phyloP scores from a whole-genome alignment of 2,888 invertebrate species.

The Drosophila koepferae region DNA sequence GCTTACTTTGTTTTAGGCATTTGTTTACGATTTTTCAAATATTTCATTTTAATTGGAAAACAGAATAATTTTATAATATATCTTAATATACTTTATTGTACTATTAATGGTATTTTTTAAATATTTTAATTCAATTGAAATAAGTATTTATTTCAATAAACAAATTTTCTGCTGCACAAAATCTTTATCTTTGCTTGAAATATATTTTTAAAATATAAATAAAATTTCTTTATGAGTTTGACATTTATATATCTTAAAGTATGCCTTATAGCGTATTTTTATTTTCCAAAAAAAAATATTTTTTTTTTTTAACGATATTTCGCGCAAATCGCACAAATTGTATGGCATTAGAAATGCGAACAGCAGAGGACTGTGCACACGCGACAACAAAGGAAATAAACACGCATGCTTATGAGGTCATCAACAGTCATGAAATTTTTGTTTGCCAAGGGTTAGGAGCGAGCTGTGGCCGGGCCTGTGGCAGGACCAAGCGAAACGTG shows the following conservation, averaged over 20 bases:
- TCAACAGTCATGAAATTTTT: conserved; percentile 69
- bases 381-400: conserved; percentile 63
- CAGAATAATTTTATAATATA: too few species aligned
- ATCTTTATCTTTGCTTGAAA: too few species aligned
- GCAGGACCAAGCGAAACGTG: conserved; percentile 31
- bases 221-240: not conserved
- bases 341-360: conserved; percentile 6
- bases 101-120: too few species aligned
- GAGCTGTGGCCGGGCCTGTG: not conserved
- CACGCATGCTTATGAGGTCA: conserved; percentile 78
- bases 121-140: too few species aligned
- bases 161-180: too few species aligned
- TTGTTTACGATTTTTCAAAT: too few species aligned
- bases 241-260: not conserved
- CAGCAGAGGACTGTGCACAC: conserved; percentile 22
- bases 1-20: not conserved
- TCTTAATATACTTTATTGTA: too few species aligned
- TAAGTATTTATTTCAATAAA: too few species aligned
- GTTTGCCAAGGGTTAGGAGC: conserved; percentile 26
- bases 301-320: conserved; percentile 2
- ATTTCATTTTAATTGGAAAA: too few species aligned
- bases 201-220: too few species aligned
- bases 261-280: not conserved
- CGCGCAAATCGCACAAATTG: conserved; percentile 21
- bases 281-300: not conserved